Base-by-base conservation (phyloP, 1,140 invertebrate species). In the Hydropsyche tenuis region DNA sequence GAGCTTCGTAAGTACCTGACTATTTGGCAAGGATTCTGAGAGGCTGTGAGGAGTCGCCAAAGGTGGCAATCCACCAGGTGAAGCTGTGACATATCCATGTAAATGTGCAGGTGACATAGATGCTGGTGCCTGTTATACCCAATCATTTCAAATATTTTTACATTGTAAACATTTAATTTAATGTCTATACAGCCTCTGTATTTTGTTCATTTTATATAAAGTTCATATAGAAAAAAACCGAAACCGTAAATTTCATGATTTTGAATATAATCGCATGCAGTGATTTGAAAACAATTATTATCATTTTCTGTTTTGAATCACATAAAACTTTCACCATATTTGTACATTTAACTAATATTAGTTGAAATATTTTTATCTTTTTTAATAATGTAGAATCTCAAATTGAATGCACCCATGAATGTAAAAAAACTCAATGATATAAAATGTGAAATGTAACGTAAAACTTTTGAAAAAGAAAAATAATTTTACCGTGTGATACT, bases 41-140 rank as follows among this genome's bases (percentile, higher is more conserved):
- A 90, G 86, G 83, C 88, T 87, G 80, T 88, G 88, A 73, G 88
- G 88, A 82, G 87, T 90, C 81, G 90, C 84, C 79, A 89, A 88
- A 77, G 89, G 87, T 62, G 81, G 82, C 78, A 82, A 79, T 60
- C 79, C 75, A 75, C 82, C 80, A 79, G 80, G 53, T 14, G 73
- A 43, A 20, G 63, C 73, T 46, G 45, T 30, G 77, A 88, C 87
- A 82, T 90, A 93, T 85, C 91, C 90, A 85, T 94, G 93, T 82
- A 93, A 88, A 84, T 94, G 92, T 78, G 92, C 92, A 77, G 93
- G 92, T 77, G 93, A 94, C 92, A 94, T 94, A 81, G 92, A 92
- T 81, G 93, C 93, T 79, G 93, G 94, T 80, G 94, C 93, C 93
- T 94, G 87, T 60, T 81, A 78, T 78, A 79, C 69, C 68, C 74